Evolutionary conservation across 2,888 invertebrate genomes (phyloP).

Genomic region (Galeruca laticollis): DNA sequence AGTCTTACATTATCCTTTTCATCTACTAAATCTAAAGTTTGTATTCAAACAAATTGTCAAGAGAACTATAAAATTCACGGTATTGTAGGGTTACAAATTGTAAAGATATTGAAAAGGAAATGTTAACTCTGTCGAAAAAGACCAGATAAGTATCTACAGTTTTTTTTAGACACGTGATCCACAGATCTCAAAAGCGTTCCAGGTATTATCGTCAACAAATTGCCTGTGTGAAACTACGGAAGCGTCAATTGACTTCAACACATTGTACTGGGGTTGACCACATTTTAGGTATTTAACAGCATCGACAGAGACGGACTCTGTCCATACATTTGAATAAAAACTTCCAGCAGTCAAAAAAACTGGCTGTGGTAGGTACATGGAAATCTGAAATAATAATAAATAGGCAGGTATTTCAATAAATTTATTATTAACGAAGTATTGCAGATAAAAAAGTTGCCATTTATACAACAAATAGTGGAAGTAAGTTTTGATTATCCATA

Average conservation of each 20-base stretch:
- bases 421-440: too few relatives aligned
- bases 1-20: not conserved
- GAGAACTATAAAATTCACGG: not conserved
- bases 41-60: not conserved
- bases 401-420: too few relatives aligned
- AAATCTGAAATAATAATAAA: too few relatives aligned
- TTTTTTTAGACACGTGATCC: constrained; percentile 32
- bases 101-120: not conserved
- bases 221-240: constrained; percentile 34
- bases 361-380: too few relatives aligned
- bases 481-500: too few relatives aligned
- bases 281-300: constrained; percentile 17
- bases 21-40: not conserved
- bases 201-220: constrained; percentile 41
- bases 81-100: not conserved
- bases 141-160: constrained; percentile 29
- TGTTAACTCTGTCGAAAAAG: constrained; percentile 8
- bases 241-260: constrained; percentile 43
- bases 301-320: not conserved
- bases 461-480: too few relatives aligned
- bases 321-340: not conserved
- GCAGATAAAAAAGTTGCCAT: too few relatives aligned
- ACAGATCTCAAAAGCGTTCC: constrained; percentile 33
- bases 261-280: constrained; percentile 42
- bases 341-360: too few relatives aligned